Base-by-base conservation (phyloP, 2,797 vertebrate species). In the Otolemur crassicaudatus region DNA sequence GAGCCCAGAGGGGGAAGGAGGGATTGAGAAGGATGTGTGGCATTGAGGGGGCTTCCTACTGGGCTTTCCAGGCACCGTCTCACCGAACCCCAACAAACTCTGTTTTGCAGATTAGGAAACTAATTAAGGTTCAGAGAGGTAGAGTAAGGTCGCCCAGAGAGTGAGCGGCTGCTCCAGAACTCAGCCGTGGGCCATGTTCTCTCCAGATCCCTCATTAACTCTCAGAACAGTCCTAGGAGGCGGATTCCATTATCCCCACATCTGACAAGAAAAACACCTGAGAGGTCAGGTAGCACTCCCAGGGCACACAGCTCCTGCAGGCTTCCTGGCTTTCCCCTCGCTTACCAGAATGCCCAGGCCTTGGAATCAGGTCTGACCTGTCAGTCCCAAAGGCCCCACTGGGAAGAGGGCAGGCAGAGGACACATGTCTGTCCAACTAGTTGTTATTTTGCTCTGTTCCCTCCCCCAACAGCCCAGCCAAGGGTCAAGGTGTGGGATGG, bases 171-270 rank as follows among this genome's bases (percentile, higher is more conserved):
- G 40, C 82, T 56, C 34, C 70, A 12, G 94, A 95, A 94, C 61
- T 88, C 81, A 96, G 3, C 93, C 16, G 79, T 92, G 94, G 97
- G 97, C 73, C 2, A 49, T 2, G 20, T 53, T 90, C 84, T 77
- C 89, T 53, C 82, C 83, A 58, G 85, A 88, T 23, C 87, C 92
- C 82, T 82, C 92, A 29, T 60, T 77, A 77, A 65, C 89, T 95
- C 92, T 88, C 85, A 34, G 63, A 34, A 25, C 22, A 13, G 40
- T 20, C 90, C 85, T 3, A 58, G 94, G 92, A 85, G 97, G 96
- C 70, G 77, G 92, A 88, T 93, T 94, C 82, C 95, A 80, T 94
- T 82, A 86, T 93, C 88, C 87, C 1, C 29, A 46, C 67, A 12
- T 11, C 58, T 27, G 85, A 61, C 0, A 27, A 6, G 53, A 65